Base-by-base conservation (phyloP, 92 coral and sea anemone species). In the Zoanthus sansibaricus region DNA sequence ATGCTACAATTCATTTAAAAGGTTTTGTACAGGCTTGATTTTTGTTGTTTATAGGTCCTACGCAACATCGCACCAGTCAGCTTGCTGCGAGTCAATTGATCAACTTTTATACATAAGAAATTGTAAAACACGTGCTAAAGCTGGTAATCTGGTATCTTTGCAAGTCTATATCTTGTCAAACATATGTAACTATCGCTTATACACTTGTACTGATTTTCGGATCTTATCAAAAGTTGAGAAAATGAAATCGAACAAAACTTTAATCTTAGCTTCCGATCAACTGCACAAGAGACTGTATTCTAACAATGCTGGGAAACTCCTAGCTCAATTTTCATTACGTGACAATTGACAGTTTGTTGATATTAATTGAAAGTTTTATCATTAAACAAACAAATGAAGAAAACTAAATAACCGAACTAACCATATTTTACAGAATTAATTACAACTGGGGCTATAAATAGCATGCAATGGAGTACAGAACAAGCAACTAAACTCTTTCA, bases 81-180 rank as follows among this genome's bases (percentile, higher is more conserved):
- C 82, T 14, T 62, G 82, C 30, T 54, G 32, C 20, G 21, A 9
- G n/a, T 76, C 32, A 62, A 20, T 5, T 62, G 30, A n/a, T 4
- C 31, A 30, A 3, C 9, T 9, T 69, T 20, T 69, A 69, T 33
- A 69, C 10, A 30, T 14, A 30, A 72, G 15, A 76, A 7, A 37
- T 20, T 47, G 18, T 5, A 12, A 1, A 76, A 76, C 68, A 76
- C 82, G 82, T 76, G 82, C 52, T 76, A 11, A 54, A n/a, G 46
- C 82, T 54, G 82, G 82, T 76, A 54, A 13, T 20, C 15, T 7
- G 46, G 2, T 14, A 44, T 25, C 30, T 20, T 52, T 1, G 21
- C 15, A 4, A 13, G 11, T n/a, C n/a, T 16, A 16, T 5, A 74
- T 25, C 5, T 47, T 30, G 44, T 52, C 21, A 74, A 15, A 20